Percentiles rank a stretch among this genome's conserved stretches.
These are phyloP conservation scores for Rhinogobio ventralis DNA, from an alignment of 2,797 vertebrate genomes.

Conservation along the genomic window DNA sequence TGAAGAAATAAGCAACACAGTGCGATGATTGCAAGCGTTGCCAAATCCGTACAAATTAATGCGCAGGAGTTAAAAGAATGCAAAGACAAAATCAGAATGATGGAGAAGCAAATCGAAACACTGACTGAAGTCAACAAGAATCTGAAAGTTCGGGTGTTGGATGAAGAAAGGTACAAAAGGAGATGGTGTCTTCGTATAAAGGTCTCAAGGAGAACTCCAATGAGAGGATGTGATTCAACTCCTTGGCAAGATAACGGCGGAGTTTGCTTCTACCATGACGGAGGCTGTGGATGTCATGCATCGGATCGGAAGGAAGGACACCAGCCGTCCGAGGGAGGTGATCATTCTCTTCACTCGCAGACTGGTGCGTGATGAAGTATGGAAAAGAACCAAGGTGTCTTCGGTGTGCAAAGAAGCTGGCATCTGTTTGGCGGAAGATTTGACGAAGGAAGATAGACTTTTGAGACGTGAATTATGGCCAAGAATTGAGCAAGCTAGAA, in stretches of 20 bases:
- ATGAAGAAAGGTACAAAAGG: constrained; percentile 9
- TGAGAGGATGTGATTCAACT: constrained; percentile 10
- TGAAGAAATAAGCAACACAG: constrained; percentile 2
- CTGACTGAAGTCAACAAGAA: background rate
- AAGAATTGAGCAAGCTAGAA: constrained; percentile 29
- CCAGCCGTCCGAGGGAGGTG: background rate
- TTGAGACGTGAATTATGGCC: constrained; percentile 16
- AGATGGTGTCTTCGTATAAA: constrained; percentile 20
- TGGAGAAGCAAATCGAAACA: constrained; percentile 6
- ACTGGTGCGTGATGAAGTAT: background rate
- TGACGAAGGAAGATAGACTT: constrained; percentile 1
- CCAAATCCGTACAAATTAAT: constrained; percentile 29
- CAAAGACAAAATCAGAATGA: constrained; percentile 1
- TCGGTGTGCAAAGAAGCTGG: constrained; percentile 3
- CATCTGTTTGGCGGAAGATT: constrained; percentile 11
- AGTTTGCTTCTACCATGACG: background rate
- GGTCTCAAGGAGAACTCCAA: constrained; percentile 8
- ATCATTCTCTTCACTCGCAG: background rate
- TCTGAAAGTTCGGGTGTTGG: background rate
- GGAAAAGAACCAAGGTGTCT: constrained; percentile 23
- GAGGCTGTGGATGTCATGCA: background rate
- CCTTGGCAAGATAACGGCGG: background rate
- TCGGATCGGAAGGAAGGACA: background rate
- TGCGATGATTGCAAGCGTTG: background rate
- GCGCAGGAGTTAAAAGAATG: constrained; percentile 22